Evolutionary conservation across 1,140 invertebrate genomes (phyloP).

Genomic region (Doryteuthis pealeii): DNA sequence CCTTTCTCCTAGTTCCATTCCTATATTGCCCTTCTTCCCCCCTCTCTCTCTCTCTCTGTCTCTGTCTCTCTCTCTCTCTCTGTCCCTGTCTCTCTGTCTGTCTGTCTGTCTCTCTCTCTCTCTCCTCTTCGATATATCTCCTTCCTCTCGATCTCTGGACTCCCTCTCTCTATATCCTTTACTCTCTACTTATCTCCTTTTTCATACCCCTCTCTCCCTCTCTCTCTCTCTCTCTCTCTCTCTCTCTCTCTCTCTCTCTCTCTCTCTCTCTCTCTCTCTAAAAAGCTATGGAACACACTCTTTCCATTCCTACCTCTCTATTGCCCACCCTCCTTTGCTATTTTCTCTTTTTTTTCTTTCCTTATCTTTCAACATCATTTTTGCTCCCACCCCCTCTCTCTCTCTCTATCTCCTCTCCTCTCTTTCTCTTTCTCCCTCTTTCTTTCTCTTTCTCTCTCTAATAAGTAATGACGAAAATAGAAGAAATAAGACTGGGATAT

Average conservation of each 20-base stretch:
- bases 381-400: neutral
- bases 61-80: neutral
- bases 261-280: neutral
- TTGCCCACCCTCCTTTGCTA: too few relatives aligned
- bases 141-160: neutral
- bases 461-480: too few relatives aligned
- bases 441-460: neutral
- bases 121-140: neutral
- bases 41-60: neutral
- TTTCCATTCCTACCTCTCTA: neutral
- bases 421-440: neutral
- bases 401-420: neutral
- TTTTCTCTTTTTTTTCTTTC: too few relatives aligned
- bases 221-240: neutral
- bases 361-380: too few relatives aligned
- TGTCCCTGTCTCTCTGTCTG: neutral
- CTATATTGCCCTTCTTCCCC: neutral
- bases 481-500: too few relatives aligned
- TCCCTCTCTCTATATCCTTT: neutral
- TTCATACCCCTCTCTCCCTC: too few relatives aligned
- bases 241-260: neutral
- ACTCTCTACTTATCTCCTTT: neutral
- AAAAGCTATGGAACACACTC: neutral
- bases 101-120: neutral
- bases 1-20: too few relatives aligned